These are phyloP conservation scores for Chesias legatella DNA, from an alignment of 2,888 invertebrate genomes.

Conservation along the genomic window DNA sequence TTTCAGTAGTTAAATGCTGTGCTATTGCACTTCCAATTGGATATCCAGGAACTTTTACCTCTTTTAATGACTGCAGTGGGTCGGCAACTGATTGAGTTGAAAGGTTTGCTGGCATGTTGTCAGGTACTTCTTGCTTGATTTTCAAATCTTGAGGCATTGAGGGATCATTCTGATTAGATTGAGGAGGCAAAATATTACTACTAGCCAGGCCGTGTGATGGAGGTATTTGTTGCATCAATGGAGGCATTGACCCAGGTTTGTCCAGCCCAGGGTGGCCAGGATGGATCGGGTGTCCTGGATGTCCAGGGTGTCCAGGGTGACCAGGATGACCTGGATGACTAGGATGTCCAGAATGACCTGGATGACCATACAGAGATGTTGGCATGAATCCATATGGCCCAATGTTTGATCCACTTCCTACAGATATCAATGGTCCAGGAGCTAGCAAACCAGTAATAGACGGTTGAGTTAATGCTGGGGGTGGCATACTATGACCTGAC, in stretches of 20 bases:
- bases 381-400: slow-evolving; percentile 84
- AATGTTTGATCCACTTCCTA: slow-evolving; percentile 78
- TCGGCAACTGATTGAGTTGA: slow-evolving; percentile 80
- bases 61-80: slow-evolving; percentile 88
- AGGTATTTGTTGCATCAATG: slow-evolving; percentile 64
- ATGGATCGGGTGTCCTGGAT: slow-evolving; percentile 59
- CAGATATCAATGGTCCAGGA: slow-evolving; percentile 81
- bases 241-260: slow-evolving; percentile 62
- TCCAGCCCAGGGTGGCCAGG: slow-evolving; percentile 61
- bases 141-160: slow-evolving; percentile 76
- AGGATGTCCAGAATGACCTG: slow-evolving; percentile 44
- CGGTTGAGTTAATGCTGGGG: slow-evolving; percentile 74
- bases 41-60: slow-evolving; percentile 89
- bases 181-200: slow-evolving; percentile 51
- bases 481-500: slow-evolving; percentile 65
- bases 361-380: slow-evolving; percentile 65
- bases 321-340: slow-evolving; percentile 57
- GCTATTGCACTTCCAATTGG: slow-evolving; percentile 79
- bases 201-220: slow-evolving; percentile 57
- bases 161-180: slow-evolving; percentile 61
- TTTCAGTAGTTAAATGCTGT: slow-evolving; percentile 70
- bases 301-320: slow-evolving; percentile 55
- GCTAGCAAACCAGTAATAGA: slow-evolving; percentile 79
- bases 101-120: slow-evolving; percentile 71
- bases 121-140: slow-evolving; percentile 78